Evolutionary conservation across 2,888 invertebrate species (phyloP), one percentile per base, ranked within the genome.

Genomic region (Eristalinus sepulchralis): DNA sequence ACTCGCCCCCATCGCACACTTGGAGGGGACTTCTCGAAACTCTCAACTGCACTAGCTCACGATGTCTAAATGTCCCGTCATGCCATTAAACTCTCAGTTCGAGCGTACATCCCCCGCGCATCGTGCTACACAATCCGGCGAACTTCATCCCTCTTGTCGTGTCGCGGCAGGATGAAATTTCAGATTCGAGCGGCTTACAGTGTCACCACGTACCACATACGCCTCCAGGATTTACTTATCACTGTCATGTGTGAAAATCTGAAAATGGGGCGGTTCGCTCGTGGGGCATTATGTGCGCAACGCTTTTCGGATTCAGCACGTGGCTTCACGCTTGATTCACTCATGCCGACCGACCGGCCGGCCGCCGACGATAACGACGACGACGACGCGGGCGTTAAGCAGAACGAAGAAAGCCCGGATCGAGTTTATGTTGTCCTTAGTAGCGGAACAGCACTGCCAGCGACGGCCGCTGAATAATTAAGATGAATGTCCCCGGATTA

Each of bases 231-330:
- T 64, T 64, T 71, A 71, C 59, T 59, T 53, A 59, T 59, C 64
- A 71, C 36, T 47, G 70, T 47, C 71, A 64, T 70, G 62, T 70
- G 47, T 47, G 47, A 47, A 63, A 64, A 63, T 64, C 68, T 22
- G 27, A 20, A 11, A 17, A n/a, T 1, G 20, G 3, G 9, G 22
- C 3, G 13, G 27, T 6, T n/a, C 24, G 3, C 20, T 72, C 36
- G 34, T 59, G 13, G 36, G 24, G 34, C 36, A 59, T 70, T 22
- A 39, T 47, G 39, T 39, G 31, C 5, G 60, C 31, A 39, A 27
- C 17, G n/a, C n/a, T n/a, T 60, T 62, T 11, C 31, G 34, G 24
- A 63, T 34, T 33, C 20, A 20, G 63, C 70, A 55, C 63, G 63
- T 70, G 78, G 34, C 62, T 55, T 47, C 13, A 55, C 31, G 47